Evolutionary conservation across 2,113 vertebrate species (phyloP).

Genomic region (Morphnarchus princeps): DNA sequence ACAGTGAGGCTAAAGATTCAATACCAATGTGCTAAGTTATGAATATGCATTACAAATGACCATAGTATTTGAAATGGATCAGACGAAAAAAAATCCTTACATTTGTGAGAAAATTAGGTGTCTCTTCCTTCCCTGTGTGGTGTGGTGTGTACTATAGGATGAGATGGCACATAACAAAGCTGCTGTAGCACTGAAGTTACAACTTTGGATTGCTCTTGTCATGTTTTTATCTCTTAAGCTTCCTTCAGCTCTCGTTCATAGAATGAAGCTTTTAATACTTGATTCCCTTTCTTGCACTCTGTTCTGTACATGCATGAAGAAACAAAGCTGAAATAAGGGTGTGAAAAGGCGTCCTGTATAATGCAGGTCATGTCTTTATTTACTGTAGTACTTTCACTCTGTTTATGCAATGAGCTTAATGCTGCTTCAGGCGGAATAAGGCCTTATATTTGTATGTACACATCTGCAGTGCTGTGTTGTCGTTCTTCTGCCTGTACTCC

Average conservation of each 20-base stretch:
- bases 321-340: neutral
- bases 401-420: neutral
- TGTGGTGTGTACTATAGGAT: accelerated
- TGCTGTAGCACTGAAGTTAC: neutral
- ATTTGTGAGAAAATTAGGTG: neutral
- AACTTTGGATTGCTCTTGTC: neutral
- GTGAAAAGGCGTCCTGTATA: neutral
- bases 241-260: neutral
- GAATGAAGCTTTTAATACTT: neutral
- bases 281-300: neutral
- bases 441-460: neutral
- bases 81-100: neutral
- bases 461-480: accelerated
- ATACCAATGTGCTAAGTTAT: accelerated
- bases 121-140: neutral
- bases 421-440: neutral
- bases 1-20: neutral
- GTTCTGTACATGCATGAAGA: neutral
- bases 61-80: neutral
- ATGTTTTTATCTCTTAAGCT: neutral
- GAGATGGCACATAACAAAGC: neutral
- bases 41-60: neutral
- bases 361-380: neutral
- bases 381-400: neutral
- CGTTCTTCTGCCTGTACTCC: neutral